Base-by-base conservation (phyloP, 2,797 vertebrate species). In the Arnoldichthys spilopterus region DNA sequence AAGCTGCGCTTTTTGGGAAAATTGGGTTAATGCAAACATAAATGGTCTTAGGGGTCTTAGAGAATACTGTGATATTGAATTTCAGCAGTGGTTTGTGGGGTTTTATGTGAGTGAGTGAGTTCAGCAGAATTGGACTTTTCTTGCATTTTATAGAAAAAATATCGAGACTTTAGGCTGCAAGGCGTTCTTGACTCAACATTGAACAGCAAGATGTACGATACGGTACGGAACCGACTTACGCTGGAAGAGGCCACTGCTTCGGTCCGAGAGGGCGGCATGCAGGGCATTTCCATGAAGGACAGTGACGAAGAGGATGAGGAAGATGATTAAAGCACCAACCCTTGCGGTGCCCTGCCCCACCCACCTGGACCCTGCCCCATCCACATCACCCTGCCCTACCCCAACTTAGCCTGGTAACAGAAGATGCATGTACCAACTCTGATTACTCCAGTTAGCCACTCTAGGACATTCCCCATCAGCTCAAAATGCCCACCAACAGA, bases 221-320 rank as follows among this genome's bases (percentile, higher is more conserved):
- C 98, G 5, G 96, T 99, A 87, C 96, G 97, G 86, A 99, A 97
- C 93, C 93, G 98, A 70, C 95, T 99, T 88, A 98, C 95, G 0
- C 72, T 99, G 76, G 98, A 99, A 86, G 98, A 99, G 90, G 97
- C 98, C 86, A 97, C 97, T 0, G 98, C 98, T 0, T 98, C 97
- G 0, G 97, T 99, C 86, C 95, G 97, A 40, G 97, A 99, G 90
- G 97, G 98, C 0, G 98, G 97, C 82, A 97, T 99, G 85, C 96
- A 97, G 88, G 98, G 98, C 18, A 98, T 99, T 91, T 96, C 98
- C 85, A 99, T 99, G 98, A 98, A 98, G 89, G 98, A 98, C 95
- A 98, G 97, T 18, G 97, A 99, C 15, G 98, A 99, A 89, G 98
- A 99, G 84, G 96, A 99, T 0, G 97, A 99, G 85, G 98, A 99